Base-by-base conservation (phyloP, 2,113 vertebrate species). In the Thunnus thynnus region DNA sequence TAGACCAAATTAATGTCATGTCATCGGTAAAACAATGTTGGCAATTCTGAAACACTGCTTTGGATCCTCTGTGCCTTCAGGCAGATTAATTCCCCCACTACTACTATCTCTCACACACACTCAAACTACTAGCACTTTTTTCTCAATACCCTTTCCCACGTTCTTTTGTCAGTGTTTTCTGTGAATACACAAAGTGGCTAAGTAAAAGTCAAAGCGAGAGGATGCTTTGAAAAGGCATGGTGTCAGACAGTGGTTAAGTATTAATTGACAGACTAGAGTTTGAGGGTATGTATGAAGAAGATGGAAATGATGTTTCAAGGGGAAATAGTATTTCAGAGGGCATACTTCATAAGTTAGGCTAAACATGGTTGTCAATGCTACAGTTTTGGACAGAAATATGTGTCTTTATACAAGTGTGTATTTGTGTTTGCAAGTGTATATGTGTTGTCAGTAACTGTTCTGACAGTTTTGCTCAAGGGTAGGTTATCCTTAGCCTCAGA, bases 1-100 rank as follows among this genome's bases (percentile, higher is more conserved):
- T 64, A 74, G 46, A 46, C 44, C 71, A 84, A 82, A 81, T 79
- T 72, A 83, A 78, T 60, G 78, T 79, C 74, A 72, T 58, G 67
- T 32, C 51, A 78, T 72, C 62, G 69, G 63, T 76, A 52, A 85
- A 85, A 72, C 36, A 47, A 64, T 72, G 61, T 76, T 81, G 65
- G 74, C 69, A 79, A 46, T 67, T 78, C 17, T 72, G 58, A 75
- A 78, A 71, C 11, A 32, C 18, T 67, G 70, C 64, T 72, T 66
- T 57, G 27, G 30, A 67, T 71, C 18, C n/a, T 54, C 48, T 64
- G 18, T 44, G 66, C 54, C 58, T 54, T 71, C 18, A 70, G 25
- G 75, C 36, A 25, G 48, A 78, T 57, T 36, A 41, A 72, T 56
- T 55, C 20, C 2, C 13, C 36, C 57, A 13, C n/a, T 48, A 32